Evolutionary conservation across 2,888 invertebrate species (phyloP).

Genomic region (Lithosia quadra): DNA sequence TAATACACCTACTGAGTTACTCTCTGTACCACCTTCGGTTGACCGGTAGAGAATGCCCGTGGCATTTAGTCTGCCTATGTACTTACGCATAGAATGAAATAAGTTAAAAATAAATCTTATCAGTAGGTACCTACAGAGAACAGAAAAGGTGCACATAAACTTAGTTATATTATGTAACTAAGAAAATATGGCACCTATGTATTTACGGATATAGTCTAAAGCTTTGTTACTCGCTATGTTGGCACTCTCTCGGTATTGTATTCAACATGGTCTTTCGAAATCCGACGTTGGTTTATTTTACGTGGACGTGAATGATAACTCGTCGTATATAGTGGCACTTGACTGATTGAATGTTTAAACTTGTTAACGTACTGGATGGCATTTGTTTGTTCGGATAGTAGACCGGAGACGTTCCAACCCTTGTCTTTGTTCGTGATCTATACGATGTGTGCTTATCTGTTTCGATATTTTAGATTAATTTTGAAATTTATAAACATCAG

Average conservation of each 20-base stretch:
- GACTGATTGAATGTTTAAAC: constrained; percentile 49
- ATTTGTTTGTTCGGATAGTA: constrained; percentile 32
- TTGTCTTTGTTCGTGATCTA: background rate
- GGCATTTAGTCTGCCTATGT: no score
- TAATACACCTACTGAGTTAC: no score
- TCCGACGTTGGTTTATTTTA: constrained; percentile 34
- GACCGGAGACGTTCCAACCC: constrained; percentile 5
- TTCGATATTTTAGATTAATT: no score
- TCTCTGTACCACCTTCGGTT: no score
- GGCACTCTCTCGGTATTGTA: constrained; percentile 14
- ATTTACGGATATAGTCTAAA: background rate
- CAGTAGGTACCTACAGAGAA: no score
- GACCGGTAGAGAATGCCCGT: no score
- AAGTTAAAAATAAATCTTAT: no score
- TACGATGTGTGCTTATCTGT: background rate
- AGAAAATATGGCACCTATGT: background rate
- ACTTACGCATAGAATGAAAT: no score
- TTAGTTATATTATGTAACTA: no score
- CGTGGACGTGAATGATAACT: constrained; percentile 26
- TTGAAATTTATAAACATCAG: no score
- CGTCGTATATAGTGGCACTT: constrained; percentile 42
- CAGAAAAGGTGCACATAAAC: no score
- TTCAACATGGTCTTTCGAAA: constrained; percentile 41
- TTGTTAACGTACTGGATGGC: constrained; percentile 23
- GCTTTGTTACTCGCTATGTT: background rate